Conservation (phyloP, 1,140 invertebrate species). For the Epicauta chinensis region DNA sequence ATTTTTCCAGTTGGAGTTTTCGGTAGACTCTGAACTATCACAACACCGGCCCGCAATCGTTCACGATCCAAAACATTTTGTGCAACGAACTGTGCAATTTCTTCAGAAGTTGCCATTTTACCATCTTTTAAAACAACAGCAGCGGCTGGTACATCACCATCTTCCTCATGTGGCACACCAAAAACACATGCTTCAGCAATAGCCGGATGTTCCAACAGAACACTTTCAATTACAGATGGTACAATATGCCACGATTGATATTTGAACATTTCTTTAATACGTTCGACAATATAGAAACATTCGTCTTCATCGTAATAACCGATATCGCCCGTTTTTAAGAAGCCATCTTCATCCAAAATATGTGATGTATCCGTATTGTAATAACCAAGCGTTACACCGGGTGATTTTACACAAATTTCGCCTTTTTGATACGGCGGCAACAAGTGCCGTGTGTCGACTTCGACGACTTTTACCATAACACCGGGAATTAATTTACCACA, state of each 20-base stretch:
- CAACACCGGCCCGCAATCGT: slow-evolving; percentile 4
- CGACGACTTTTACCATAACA: slow-evolving; percentile 22
- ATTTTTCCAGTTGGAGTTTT: slow-evolving; percentile 11
- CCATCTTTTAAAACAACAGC: slow-evolving; percentile 2
- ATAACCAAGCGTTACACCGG: slow-evolving; percentile 48
- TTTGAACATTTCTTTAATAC: slow-evolving; percentile 69
- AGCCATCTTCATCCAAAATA: slow-evolving; percentile 53
- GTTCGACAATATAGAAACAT: slow-evolving; percentile 57
- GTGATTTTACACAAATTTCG: slow-evolving; percentile 49
- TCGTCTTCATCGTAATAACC: slow-evolving; percentile 59
- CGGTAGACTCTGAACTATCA: slow-evolving; percentile 3
- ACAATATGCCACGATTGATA: slow-evolving; percentile 51
- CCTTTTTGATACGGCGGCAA: slow-evolving; percentile 46
- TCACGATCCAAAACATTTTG: slow-evolving; percentile 1
- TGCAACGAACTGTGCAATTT: slow-evolving; percentile 8
- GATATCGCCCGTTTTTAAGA: slow-evolving; percentile 61
- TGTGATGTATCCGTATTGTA: slow-evolving; percentile 55
- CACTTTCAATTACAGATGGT: slow-evolving; percentile 54
- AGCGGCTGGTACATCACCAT: slow-evolving; percentile 5
- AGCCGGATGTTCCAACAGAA: slow-evolving; percentile 53
- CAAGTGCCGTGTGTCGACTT: slow-evolving; percentile 41
- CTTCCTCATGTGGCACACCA: slow-evolving; percentile 2
- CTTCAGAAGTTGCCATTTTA: background rate
- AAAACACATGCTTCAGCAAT: slow-evolving; percentile 37
- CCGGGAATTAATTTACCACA: slow-evolving; percentile 1